Evolutionary conservation across 2,797 vertebrate species (phyloP).

Genomic region (Poeciliopsis gracilis): DNA sequence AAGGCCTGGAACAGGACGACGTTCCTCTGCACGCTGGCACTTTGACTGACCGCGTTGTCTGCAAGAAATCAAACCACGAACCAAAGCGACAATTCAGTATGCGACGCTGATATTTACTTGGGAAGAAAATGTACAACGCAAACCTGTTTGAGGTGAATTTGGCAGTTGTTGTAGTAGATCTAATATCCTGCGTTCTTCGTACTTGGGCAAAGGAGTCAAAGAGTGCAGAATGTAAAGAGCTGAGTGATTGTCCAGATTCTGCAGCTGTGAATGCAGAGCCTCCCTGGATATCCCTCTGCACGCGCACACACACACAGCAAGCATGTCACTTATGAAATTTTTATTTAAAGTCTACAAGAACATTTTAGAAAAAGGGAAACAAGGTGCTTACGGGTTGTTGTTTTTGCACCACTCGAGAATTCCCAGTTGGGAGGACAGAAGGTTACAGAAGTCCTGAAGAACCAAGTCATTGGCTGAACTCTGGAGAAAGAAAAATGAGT

Average conservation of each 20-base stretch:
- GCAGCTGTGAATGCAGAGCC: conserved; percentile 87
- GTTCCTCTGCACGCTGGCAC: conserved; percentile 80
- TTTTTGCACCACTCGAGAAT: conserved; percentile 93
- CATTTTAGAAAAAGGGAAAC: not conserved
- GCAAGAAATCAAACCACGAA: conserved; percentile 11
- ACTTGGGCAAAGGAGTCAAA: conserved; percentile 87
- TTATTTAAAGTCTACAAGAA: not conserved
- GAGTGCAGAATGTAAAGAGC: conserved; percentile 91
- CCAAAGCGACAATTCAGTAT: not conserved
- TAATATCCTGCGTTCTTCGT: conserved; percentile 87
- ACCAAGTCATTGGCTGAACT: conserved; percentile 83
- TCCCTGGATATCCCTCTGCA: conserved; percentile 84
- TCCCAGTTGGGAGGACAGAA: conserved; percentile 87
- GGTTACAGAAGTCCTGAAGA: conserved; percentile 89
- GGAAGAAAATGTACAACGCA: not conserved
- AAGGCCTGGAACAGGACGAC: conserved; percentile 89
- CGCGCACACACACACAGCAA: conserved; percentile 2
- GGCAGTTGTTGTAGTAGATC: conserved; percentile 86
- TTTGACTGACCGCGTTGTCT: conserved; percentile 63
- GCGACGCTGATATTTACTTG: not conserved
- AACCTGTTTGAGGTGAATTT: conserved; percentile 63
- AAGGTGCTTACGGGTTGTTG: conserved; percentile 85
- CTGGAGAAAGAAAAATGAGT: conserved; percentile 53
- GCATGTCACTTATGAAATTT: not conserved
- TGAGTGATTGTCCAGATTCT: conserved; percentile 91